Evolutionary conservation across 2,888 invertebrate genomes (phyloP), one percentile per base, ranked within the genome.

Genomic region (Xestia c-nigrum): DNA sequence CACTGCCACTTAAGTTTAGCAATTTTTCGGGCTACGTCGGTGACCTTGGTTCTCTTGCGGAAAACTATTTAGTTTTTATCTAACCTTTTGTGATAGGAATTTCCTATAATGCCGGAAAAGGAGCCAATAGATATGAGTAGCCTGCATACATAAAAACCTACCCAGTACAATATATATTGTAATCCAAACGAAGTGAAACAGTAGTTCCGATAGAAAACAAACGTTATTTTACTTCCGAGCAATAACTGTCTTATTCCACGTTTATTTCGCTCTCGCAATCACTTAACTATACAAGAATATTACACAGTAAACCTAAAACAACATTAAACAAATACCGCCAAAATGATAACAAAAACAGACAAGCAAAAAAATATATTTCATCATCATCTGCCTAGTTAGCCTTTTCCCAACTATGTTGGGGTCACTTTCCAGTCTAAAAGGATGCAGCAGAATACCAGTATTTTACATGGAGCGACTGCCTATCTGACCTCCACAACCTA

Each of bases 131-230:
- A 19, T 57, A 24, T 40, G 16, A n/a, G n/a, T 43, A 24, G 52
- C 52, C 52, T n/a, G 59, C 24, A 24, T 21, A 31, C 50, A 19
- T 21, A 69, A 19, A 19, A 21, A 31, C 6, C 14, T 47, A 38
- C 16, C 12, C 6, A 10, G 5, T 31, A 31, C 31, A 31, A 3
- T 31, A 40, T 50, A 7, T 52, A 52, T 57, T 5, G 19, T 50
- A 16, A 9, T n/a, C n/a, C 50, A 40, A 72, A 19, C 9, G 5
- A 69, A 72, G 72, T 31, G 52, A 69, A 72, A 69, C 43, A 31
- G 21, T 38, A 55, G 55, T 73, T 46, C n/a, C n/a, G 31, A n/a
- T 46, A n/a, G 16, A 16, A 55, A 69, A 21, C 31, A 2, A 43
- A 52, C n/a, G 16, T 4, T 55, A 0, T 46, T 43, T 55, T n/a